Base-by-base conservation (phyloP, 1,140 invertebrate genomes). In the Macrosteles quadrilineatus region DNA sequence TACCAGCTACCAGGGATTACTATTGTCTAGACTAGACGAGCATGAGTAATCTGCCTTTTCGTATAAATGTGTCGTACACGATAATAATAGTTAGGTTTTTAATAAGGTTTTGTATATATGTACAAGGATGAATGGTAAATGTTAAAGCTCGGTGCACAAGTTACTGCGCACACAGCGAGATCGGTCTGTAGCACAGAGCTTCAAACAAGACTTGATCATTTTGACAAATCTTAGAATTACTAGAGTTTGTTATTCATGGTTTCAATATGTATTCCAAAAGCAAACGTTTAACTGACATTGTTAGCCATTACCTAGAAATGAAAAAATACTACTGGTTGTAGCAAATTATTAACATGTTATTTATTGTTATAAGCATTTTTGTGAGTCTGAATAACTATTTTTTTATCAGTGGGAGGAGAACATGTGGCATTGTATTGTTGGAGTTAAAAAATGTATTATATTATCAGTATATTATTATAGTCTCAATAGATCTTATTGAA, bases 81-180 rank as follows among this genome's bases (percentile, higher is more conserved):
- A 64, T 64, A 64, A 64, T 64, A 64, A 59, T 64, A 64, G 62
- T 64, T 64, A 64, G 62, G 30, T 64, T 64, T 36, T 36, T 36
- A 64, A 64, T 4, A 21, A 64, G 2, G 19, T 36, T 36, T 32
- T 64, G 62, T 64, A 64, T 40, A 64, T 64, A 64, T 64, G 62
- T 36, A 64, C n/a, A 59, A 23, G 55, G 23, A 59, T 59, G 30
- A 19, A 21, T 64, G 62, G 31, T 64, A 64, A 32, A 19, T n/a
- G 23, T 3, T 53, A 6, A n/a, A 6, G 3, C 6, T 6, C 23
- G n/a, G 17, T 27, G 55, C 55, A 59, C 55, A 59, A 59, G 55
- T 59, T 59, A 59, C n/a, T 2, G 55, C 55, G 55, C 55, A 59
- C 55, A 59, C 25, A 6, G n/a, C 62, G 31, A 30, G 30, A 64